Evolutionary conservation across 1,140 invertebrate species (phyloP), one percentile per base, ranked within the genome.

Genomic region (Drosophila nasuta): DNA sequence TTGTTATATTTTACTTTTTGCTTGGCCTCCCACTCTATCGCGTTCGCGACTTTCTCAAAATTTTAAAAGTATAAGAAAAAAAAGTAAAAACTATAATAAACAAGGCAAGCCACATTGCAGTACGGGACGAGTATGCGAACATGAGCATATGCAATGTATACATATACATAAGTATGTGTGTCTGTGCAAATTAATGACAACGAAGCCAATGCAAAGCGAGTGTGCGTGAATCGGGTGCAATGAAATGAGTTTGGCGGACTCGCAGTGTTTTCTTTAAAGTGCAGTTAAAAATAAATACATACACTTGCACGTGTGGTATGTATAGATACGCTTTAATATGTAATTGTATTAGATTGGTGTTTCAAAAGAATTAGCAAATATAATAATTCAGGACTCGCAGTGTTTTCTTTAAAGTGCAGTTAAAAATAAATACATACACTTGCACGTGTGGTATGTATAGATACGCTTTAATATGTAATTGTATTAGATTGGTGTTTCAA

Each of bases 11-110:
- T 77, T 85, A 72, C 78, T 79, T 69, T 67, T 51, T 33, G 59
- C 38, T 49, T 30, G 30, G 60, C 45, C 79, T 66, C 73, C 75
- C 70, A 51, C 13, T 77, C 70, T 51, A 11, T 28, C 43, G 30
- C 38, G 74, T 57, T 76, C 49, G 67, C 72, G 64, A 88, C 85
- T 89, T 88, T 88, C 85, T 72, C 80, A 57, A 88, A 78, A 71
- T 67, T 83, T 59, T 78, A 77, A 78, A 62, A 75, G 74, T 69
- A 65, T 52, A 81, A 69, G 41, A 57, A 54, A 62, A 46, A 71
- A 67, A 68, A 87, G 64, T 76, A 46, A 33, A 75, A 72, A 66
- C 66, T 68, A 60, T 67, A 64, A 66, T 76, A 75, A 79, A 78
- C 66, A 79, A 82, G 80, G 76, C 76, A 71, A 79, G 71, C 71